Evolutionary conservation across 2,888 invertebrate species (phyloP).

Genomic region (Drosophila mimetica): DNA sequence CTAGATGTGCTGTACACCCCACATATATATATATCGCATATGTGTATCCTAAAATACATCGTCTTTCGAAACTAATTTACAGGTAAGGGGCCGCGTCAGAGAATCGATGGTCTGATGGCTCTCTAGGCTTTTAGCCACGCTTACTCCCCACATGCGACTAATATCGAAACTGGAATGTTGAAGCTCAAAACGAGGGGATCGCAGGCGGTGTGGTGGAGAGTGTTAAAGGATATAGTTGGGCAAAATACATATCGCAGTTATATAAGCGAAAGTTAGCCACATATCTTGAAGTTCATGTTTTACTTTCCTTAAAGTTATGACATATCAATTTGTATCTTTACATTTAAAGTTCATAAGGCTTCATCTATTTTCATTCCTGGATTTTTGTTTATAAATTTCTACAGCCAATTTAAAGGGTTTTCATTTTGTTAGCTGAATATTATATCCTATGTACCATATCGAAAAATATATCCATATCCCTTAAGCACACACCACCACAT

Average conservation of each 20-base stretch:
- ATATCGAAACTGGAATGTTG: conserved; percentile 49
- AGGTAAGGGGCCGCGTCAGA: conserved; percentile 77
- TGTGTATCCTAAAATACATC: conserved; percentile 24
- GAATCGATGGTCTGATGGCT: conserved; percentile 70
- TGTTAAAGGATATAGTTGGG: not conserved
- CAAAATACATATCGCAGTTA: conserved; percentile 17
- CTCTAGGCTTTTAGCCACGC: conserved; percentile 50
- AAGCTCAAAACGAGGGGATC: conserved; percentile 27
- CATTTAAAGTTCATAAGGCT: too few species aligned
- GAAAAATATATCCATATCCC: not conserved
- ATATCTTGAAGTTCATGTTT: not conserved
- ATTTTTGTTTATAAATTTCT: not conserved
- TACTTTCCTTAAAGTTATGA: not conserved
- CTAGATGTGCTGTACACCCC: conserved; percentile 32
- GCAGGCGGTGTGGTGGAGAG: conserved; percentile 6
- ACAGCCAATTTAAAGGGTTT: too few species aligned
- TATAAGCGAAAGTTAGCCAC: not conserved
- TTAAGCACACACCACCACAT: conserved; percentile 6
- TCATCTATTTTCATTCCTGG: not conserved
- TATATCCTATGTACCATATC: conserved; percentile 27
- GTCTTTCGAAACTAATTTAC: conserved; percentile 71
- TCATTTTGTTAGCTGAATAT: not conserved
- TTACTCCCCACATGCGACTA: conserved; percentile 11
- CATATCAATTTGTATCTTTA: too few species aligned
- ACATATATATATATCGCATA: conserved; percentile 6